Evolutionary conservation across 1,140 invertebrate genomes (phyloP).

Genomic region (Oscheius sp.): DNA sequence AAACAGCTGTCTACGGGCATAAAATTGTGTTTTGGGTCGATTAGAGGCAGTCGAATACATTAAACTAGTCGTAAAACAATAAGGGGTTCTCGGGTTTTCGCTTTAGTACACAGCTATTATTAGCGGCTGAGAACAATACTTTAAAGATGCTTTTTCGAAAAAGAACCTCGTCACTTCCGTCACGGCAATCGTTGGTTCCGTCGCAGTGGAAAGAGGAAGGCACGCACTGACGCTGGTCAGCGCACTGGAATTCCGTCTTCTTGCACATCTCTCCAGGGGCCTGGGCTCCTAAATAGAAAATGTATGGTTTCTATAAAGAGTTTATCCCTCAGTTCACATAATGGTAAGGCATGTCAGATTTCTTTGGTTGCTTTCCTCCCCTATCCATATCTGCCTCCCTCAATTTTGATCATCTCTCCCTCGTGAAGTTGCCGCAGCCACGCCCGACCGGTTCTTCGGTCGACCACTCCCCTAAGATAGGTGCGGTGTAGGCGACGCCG

Average conservation of each 20-base stretch:
- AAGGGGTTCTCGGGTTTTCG: too few relatives aligned
- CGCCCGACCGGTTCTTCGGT: background rate
- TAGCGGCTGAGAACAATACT: too few relatives aligned
- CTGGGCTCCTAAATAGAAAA: conserved; percentile 7
- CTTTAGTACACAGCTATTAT: too few relatives aligned
- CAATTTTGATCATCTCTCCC: background rate
- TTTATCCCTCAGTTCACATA: too few relatives aligned
- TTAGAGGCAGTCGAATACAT: too few relatives aligned
- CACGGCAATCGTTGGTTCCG: conserved; percentile 76
- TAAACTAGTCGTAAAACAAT: background rate
- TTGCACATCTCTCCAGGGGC: conserved; percentile 66
- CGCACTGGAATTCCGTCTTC: conserved; percentile 79
- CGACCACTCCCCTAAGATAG: background rate
- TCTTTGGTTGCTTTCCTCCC: too few relatives aligned
- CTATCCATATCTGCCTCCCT: too few relatives aligned
- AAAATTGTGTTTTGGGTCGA: too few relatives aligned
- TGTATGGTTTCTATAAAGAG: background rate
- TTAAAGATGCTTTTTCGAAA: background rate
- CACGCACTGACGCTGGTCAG: conserved; percentile 77
- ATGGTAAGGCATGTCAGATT: too few relatives aligned
- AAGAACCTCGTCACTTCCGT: conserved; percentile 32
- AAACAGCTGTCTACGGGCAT: too few relatives aligned
- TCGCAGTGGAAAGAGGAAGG: conserved; percentile 92
- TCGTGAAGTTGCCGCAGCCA: background rate
- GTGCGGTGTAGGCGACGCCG: background rate